These are phyloP conservation scores for Sarcophilus harrisii DNA, from an alignment of 2,797 vertebrate species.

Conservation along the genomic window DNA sequence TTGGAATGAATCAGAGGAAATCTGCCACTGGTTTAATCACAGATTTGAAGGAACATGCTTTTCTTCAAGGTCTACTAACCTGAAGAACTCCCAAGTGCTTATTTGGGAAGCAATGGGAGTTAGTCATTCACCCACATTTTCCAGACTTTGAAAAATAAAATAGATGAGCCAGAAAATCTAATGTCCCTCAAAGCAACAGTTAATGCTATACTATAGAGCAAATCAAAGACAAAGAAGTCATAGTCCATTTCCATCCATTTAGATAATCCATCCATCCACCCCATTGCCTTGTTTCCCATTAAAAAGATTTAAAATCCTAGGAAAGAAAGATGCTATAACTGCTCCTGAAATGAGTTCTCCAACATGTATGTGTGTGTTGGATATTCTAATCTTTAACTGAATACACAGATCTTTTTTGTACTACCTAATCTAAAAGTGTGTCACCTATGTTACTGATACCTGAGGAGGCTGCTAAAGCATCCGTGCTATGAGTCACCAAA, in stretches of 20 bases:
- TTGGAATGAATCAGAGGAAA: neutral
- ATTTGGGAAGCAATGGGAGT: conserved; percentile 27
- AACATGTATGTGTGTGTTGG: too few relatives aligned
- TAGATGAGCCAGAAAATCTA: conserved; percentile 17
- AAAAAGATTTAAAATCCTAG: neutral
- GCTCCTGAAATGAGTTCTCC: neutral
- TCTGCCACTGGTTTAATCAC: neutral
- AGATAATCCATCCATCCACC: neutral
- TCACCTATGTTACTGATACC: neutral
- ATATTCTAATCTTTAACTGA: neutral
- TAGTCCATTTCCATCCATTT: neutral
- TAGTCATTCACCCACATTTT: neutral
- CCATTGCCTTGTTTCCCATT: neutral
- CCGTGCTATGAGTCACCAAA: neutral
- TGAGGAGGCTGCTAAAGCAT: neutral
- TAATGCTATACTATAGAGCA: conserved; percentile 51
- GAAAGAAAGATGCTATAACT: neutral
- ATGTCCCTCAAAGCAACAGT: conserved; percentile 35
- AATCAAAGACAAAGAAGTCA: conserved; percentile 41
- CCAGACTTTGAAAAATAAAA: conserved; percentile 44
- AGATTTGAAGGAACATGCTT: neutral
- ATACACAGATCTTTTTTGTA: neutral
- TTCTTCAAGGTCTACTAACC: neutral
- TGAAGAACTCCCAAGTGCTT: neutral
- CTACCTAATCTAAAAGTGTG: neutral